Base-by-base conservation (phyloP, 1,140 invertebrate genomes). In the Trachymyrmex cornetzi region DNA sequence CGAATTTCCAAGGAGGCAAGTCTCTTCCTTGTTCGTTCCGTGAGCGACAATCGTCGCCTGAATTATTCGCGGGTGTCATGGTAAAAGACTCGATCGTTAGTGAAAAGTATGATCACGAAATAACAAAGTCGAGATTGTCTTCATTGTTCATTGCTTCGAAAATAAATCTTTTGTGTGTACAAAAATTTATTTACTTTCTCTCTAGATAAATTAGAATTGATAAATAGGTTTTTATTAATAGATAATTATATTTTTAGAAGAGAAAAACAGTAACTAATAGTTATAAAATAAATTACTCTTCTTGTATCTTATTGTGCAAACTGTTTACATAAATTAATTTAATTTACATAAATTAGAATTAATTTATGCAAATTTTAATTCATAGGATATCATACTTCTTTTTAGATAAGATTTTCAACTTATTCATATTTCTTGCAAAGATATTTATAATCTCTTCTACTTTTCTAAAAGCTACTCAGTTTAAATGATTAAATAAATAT, bases 1-100 rank as follows among this genome's bases (percentile, higher is more conserved):
- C 86, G 44, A 72, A 53, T 38, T 53, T 87, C 82, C 86, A 87
- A 85, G 59, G 30, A 87, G 55, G 24, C 64, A 24, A 84, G 69
- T 74, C 85, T 86, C 55, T 86, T 86, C 38, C 85, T 27, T 61
- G 66, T 67, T 86, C 77, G 66, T 30, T 61, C 30, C 57, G 53
- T 53, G 77, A 82, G 53, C 53, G 84, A 87, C 85, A 59, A 71
- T 64, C 63, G 77, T 72, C 67, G 69, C 81, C 38, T 77, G 38
- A 80, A 80, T 81, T 22, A 38, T 71, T 66, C 30, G n/a, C 27
- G 57, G 14, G 44, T 64, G 81, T 77, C 57, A 50, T 57, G 34
- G 57, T 34, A 64, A 34, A 63, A 77, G 69, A 3, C 34, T 64
- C 19, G 48, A 75, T 75, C 38, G 67, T 57, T 57, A 75, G 3